Base-by-base conservation (phyloP, 2,888 invertebrate species). In the Dugesia japonica region DNA sequence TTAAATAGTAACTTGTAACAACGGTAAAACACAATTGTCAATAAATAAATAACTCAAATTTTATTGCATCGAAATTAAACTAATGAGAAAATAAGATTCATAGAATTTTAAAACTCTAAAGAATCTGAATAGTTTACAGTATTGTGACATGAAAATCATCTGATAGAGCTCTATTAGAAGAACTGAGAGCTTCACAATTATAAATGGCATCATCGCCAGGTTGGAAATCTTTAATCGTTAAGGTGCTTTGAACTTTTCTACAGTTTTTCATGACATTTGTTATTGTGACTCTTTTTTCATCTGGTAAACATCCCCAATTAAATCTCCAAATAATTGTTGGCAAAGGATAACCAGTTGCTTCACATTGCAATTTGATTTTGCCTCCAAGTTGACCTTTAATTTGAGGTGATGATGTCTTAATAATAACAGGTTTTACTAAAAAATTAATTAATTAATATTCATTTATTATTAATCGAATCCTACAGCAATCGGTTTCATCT, bases 141-240 rank as follows among this genome's bases (percentile, higher is more conserved):
- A 56, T 56, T n/a, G 56, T 9, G 17, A 56, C 56, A n/a, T 56
- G 56, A 56, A 56, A 56, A 56, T 56, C 56, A 4, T n/a, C 9
- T 13, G 56, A 56, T 23, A 56, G 17, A n/a, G 23, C 23, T 23
- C 23, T 4, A n/a, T 56, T n/a, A 13, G 23, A 56, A 23, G 56
- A 56, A n/a, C 42, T 28, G 9, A 75, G 42, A 26, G 75, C 75
- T 23, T 75, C 75, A 71, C 75, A 75, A 26, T 42, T 75, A 28
- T 75, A 75, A 26, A 75, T 42, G 1, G 56, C 75, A 26, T 75
- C 56, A 42, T 75, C 75, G 1, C 26, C 23, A 26, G 56, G 26
- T 23, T 42, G 42, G 15, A 75, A 42, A 27, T 71, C 15, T 1
- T 26, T 56, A 20, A 75, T 23, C 13, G 75, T 75, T 9, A 75